Percentiles rank a stretch among this genome's conserved stretches.
These are phyloP conservation scores for Trachops cirrhosus DNA, from an alignment of 2,797 vertebrate species.

Conservation along the genomic window DNA sequence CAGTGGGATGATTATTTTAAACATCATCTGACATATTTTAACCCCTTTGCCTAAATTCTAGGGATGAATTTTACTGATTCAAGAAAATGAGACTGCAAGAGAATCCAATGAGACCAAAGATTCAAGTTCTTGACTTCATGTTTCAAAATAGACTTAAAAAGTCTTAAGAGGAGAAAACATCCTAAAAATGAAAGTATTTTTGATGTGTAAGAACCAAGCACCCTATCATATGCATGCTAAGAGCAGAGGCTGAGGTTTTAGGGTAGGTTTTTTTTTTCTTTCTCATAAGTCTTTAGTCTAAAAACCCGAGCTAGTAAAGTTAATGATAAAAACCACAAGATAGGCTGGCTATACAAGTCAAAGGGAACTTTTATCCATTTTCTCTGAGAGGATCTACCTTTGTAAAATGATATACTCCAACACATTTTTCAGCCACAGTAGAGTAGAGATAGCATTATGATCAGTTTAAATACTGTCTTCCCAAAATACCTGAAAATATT, in stretches of 20 bases:
- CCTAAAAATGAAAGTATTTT: neutral
- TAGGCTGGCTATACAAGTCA: neutral
- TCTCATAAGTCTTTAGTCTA: neutral
- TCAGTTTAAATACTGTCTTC: slow-evolving; percentile 2
- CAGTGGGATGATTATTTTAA: neutral
- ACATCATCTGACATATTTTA: neutral
- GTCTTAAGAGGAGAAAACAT: neutral
- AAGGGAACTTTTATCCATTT: neutral
- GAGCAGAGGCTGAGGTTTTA: neutral
- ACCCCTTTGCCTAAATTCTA: neutral
- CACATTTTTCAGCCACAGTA: neutral
- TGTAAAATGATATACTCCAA: neutral
- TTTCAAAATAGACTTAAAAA: neutral
- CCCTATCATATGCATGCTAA: neutral
- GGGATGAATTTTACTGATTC: neutral
- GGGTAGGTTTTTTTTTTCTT: neutral
- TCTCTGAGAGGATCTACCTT: neutral
- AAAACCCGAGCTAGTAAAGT: neutral
- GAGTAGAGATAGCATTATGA: neutral
- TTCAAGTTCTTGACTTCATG: neutral
- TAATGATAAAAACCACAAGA: neutral
- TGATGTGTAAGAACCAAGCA: neutral
- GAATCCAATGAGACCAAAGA: neutral
- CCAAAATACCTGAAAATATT: slow-evolving; percentile 23
- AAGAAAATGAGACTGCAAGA: slow-evolving; percentile 1